Base-by-base conservation (phyloP, 2,113 vertebrate genomes). In the Hymenochirus boettgeri region DNA sequence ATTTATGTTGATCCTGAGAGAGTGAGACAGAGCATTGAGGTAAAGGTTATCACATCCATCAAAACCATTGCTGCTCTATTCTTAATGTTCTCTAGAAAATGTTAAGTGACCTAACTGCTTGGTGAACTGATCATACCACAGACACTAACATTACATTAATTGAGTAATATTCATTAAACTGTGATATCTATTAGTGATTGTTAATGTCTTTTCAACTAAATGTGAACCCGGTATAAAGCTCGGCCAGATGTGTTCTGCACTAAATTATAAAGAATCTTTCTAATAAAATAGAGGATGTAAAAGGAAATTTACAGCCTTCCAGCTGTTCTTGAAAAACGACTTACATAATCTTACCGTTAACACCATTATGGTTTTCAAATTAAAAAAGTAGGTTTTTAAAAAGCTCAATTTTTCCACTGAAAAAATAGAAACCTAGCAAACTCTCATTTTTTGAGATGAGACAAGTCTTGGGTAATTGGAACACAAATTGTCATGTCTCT, bases 101-200 rank as follows among this genome's bases (percentile, higher is more conserved):
- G 64, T 67, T 59, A 67, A 67, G 64, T 59, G 64, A 67, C 64
- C 64, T 53, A 67, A 57, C 56, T 67, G 56, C 56, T 12, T 45
- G 56, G 64, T 67, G 64, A 67, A 67, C 64, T 57, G 64, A 57
- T 67, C 64, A 29, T 45, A 51, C 64, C 47, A 51, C 56, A 67
- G 64, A 67, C 64, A 67, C 64, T 67, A 67, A 67, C 64, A 67
- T 67, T 67, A 67, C 64, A 67, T 67, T 67, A 67, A 67, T 67
- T 67, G 59, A 56, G 64, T 59, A 59, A 67, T 67, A 67, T 67
- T 67, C 64, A 67, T 67, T 67, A 67, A 67, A 67, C 55, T 67
- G 64, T 50, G 56, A 67, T 67, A 67, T 58, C 64, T 59, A 67
- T 67, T 67, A 59, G 64, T 53, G 47, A 67, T 67, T 59, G 64